Evolutionary conservation across 2,888 invertebrate genomes (phyloP).

Genomic region (Antheraea assamensis): DNA sequence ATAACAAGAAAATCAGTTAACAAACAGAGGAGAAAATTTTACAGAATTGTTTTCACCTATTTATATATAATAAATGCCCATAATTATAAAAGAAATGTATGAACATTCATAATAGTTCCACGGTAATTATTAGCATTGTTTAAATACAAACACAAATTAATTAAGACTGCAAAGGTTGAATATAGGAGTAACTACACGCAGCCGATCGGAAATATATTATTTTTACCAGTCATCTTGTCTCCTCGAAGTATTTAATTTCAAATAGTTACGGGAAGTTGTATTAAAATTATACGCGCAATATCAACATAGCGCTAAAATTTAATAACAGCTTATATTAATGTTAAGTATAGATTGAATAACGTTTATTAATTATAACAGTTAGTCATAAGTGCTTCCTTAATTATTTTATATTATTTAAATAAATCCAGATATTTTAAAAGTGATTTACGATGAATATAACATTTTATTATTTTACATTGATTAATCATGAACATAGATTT

Average conservation of each 20-base stretch:
- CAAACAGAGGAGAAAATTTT: too few relatives aligned
- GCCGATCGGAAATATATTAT: too few relatives aligned
- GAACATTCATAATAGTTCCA: too few relatives aligned
- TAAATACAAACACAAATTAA: too few relatives aligned
- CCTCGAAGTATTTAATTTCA: neutral
- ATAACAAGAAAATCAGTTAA: too few relatives aligned
- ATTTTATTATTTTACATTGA: neutral
- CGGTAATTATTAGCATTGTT: too few relatives aligned
- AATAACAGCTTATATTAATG: neutral
- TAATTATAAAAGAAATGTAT: too few relatives aligned
- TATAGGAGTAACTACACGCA: too few relatives aligned
- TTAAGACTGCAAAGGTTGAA: too few relatives aligned
- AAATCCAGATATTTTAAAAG: neutral
- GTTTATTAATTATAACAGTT: neutral
- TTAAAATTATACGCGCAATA: neutral
- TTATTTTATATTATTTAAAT: neutral
- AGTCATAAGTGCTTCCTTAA: neutral
- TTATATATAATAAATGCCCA: too few relatives aligned
- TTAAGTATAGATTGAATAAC: neutral
- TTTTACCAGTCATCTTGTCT: too few relatives aligned
- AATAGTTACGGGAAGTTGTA: neutral
- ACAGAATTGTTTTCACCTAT: too few relatives aligned
- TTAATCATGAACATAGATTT: neutral
- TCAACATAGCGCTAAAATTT: neutral
- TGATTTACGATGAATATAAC: neutral